A percentile compares a stretch with the other conserved stretches of the same genome.
These are phyloP conservation scores for Epistrophe eligans DNA, from an alignment of 2,888 invertebrate genomes.

Conservation along the genomic window DNA sequence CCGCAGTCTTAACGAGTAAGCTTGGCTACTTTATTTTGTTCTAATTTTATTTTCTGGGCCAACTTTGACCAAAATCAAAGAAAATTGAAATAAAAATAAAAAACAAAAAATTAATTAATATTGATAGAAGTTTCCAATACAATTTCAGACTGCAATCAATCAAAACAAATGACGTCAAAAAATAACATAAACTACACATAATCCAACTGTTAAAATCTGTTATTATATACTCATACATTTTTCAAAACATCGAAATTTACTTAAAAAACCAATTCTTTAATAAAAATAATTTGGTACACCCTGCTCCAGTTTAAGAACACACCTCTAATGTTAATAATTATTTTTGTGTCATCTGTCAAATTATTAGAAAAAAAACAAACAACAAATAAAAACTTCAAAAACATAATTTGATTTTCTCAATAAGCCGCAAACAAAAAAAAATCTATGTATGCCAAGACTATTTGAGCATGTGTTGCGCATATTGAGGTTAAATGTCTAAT, in stretches of 20 bases:
- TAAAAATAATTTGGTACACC: constrained; percentile 2
- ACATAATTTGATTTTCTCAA: constrained; percentile 32
- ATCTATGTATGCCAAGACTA: constrained; percentile 51
- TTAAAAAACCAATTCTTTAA: neutral
- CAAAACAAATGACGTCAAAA: neutral
- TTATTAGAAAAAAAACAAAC: constrained; percentile 16
- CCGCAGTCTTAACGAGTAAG: too few relatives aligned
- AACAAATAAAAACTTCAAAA: constrained; percentile 15
- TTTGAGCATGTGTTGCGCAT: constrained; percentile 68
- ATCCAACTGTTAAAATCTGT: neutral
- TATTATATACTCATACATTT: neutral
- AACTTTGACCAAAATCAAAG: too few relatives aligned
- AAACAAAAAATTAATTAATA: too few relatives aligned
- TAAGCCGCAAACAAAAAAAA: constrained; percentile 20
- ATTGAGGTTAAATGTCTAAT: constrained; percentile 56
- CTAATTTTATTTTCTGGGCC: too few relatives aligned
- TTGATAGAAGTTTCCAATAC: neutral
- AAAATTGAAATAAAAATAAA: too few relatives aligned
- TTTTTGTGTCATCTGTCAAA: constrained; percentile 36
- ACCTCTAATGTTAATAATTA: constrained; percentile 27
- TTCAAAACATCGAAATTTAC: neutral
- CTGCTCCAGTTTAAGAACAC: constrained; percentile 36
- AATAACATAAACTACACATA: neutral
- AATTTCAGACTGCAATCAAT: neutral
- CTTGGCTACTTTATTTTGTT: too few relatives aligned